phyloP scores from a whole-genome alignment of 2,797 vertebrate genomes.

The Buceros bicornis region DNA sequence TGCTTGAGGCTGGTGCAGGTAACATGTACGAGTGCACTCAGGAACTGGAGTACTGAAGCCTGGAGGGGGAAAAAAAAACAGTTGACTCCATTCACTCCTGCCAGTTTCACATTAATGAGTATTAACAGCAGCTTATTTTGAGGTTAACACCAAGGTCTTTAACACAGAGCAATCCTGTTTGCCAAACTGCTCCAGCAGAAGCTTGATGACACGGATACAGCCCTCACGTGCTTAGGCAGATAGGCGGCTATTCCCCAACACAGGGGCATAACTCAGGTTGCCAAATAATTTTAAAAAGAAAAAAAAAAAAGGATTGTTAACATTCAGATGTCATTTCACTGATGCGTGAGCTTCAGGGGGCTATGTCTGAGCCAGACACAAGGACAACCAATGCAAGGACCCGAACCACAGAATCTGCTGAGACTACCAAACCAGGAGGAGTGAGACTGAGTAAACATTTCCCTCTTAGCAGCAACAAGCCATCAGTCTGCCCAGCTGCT shows the following conservation, averaged over 20 bases:
- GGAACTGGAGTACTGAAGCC: not conserved
- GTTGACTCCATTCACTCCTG: not conserved
- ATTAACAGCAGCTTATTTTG: slow-evolving; percentile 51
- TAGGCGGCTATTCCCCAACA: not conserved
- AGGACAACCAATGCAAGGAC: not conserved
- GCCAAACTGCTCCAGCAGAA: not conserved
- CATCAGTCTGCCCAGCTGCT: not conserved
- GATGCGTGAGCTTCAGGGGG: not conserved
- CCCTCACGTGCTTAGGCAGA: not conserved
- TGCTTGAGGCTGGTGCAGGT: not conserved
- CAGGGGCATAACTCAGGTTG: not conserved
- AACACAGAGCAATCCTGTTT: not conserved
- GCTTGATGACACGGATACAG: not conserved
- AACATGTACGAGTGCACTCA: not conserved
- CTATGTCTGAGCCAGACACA: not conserved
- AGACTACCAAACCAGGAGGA: not conserved
- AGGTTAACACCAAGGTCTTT: slow-evolving; percentile 50
- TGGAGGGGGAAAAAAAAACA: not conserved
- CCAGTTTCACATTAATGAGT: not conserved
- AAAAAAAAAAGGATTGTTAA: not conserved
- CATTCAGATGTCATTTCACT: not conserved
- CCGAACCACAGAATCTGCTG: not conserved
- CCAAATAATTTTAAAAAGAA: not conserved
- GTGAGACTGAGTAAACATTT: not conserved
- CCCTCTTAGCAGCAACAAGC: not conserved